Conservation (phyloP, 2,113 vertebrate species). For the Petrocephalus zakoni region DNA sequence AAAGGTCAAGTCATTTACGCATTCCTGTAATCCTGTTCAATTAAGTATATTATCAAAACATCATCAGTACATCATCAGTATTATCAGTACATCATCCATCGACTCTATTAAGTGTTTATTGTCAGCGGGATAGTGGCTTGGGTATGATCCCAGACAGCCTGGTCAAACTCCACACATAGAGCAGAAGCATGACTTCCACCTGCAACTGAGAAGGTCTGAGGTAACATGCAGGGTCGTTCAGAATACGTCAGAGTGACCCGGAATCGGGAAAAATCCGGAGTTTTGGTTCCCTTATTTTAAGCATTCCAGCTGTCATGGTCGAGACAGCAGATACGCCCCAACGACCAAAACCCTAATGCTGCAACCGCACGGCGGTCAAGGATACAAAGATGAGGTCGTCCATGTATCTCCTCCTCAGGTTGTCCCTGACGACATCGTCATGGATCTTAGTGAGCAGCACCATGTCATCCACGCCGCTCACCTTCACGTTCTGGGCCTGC, state of each 20-base stretch:
- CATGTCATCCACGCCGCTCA: slow-evolving; percentile 77
- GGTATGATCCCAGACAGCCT: not conserved
- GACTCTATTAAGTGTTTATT: not conserved
- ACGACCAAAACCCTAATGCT: not conserved
- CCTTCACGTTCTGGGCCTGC: slow-evolving; percentile 74
- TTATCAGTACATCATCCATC: not conserved
- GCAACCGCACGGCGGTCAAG: slow-evolving; percentile 23
- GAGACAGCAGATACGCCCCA: not conserved
- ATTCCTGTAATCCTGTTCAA: not conserved
- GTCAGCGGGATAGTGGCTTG: not conserved
- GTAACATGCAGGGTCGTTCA: not conserved
- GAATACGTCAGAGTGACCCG: not conserved
- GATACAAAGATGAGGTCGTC: slow-evolving; percentile 81
- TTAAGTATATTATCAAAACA: not conserved
- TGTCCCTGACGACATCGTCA: slow-evolving; percentile 75
- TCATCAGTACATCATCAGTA: not conserved
- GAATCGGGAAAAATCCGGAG: not conserved
- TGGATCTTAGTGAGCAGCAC: slow-evolving; percentile 72
- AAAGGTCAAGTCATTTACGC: not conserved
- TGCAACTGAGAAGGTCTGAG: not conserved
- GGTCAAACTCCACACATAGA: not conserved
- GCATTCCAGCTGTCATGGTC: not conserved
- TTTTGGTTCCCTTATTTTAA: not conserved
- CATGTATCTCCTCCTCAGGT: slow-evolving; percentile 75
- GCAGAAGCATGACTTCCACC: not conserved